Base-by-base conservation (phyloP, 2,797 vertebrate species). In the Bradypodion ventrale region DNA sequence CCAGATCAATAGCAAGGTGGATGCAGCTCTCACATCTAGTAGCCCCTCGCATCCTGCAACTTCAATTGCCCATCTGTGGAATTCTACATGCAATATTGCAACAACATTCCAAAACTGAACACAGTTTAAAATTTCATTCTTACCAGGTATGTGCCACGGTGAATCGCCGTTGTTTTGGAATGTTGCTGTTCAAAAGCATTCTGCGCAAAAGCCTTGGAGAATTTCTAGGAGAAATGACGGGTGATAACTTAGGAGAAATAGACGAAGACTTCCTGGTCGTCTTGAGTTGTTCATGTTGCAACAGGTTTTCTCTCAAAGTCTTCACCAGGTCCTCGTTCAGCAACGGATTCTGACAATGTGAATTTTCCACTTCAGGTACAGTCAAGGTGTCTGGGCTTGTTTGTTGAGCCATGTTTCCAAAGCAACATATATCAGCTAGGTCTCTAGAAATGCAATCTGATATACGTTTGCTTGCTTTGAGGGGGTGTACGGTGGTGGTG, bases 141-240 rank as follows among this genome's bases (percentile, higher is more conserved):
- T 97, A 98, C 98, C 98, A 99, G 91, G 98, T 99, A 95, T 99
- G 98, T 82, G 98, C 98, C 85, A 99, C 98, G 0, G 98, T 99
- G 96, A 99, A 99, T 78, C 98, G 97, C 92, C 98, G 95, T 95
- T 99, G 98, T 90, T 99, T 99, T 91, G 98, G 97, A 94, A 96
- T 98, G 95, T 98, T 98, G 95, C 98, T 98, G 88, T 95, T 99
- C 83, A 99, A 95, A 92, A 99, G 95, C 98, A 99, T 99, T 94
- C 97, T 97, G 79, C 98, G 97, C 62, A 99, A 96, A 73, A 99
- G 97, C 84, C 98, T 95, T 1, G 98, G 98, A n/a, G 98, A 99
- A 93, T 99, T 99, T 93, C 97, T 96, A 66, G 98, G 98, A 84
- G 98, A 99, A 88, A 96, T 95, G 85, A 95, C 95, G 19, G 96